phyloP scores from a whole-genome alignment of 2,888 invertebrate genomes.

The Amiota mariae region DNA sequence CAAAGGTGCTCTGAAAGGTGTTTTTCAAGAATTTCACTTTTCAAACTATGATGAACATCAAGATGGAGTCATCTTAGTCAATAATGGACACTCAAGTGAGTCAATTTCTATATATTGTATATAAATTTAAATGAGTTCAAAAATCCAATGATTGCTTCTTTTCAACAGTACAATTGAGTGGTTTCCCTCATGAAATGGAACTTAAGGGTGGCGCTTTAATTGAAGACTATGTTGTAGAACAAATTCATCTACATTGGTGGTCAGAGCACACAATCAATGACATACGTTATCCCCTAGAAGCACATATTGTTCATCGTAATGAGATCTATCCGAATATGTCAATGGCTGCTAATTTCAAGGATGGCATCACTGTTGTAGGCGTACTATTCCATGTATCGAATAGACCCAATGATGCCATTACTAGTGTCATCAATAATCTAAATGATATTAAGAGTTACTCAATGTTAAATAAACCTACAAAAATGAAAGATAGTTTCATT shows the following conservation, averaged over 20 bases:
- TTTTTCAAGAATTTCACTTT: conserved; percentile 63
- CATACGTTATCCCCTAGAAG: conserved; percentile 78
- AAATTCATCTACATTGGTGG: conserved; percentile 89
- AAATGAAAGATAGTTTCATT: conserved; percentile 56
- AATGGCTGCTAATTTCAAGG: conserved; percentile 75
- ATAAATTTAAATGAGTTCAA: neutral
- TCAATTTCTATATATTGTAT: conserved; percentile 7
- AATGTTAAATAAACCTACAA: conserved; percentile 57
- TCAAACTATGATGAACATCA: conserved; percentile 66
- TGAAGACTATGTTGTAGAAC: conserved; percentile 78
- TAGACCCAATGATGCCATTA: conserved; percentile 63
- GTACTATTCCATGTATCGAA: conserved; percentile 77
- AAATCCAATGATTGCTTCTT: neutral
- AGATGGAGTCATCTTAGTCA: conserved; percentile 61
- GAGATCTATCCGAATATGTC: conserved; percentile 73
- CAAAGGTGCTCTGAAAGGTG: conserved; percentile 75
- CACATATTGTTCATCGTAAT: conserved; percentile 81
- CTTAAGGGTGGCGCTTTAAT: conserved; percentile 75
- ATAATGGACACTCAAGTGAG: conserved; percentile 73
- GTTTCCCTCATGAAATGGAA: conserved; percentile 60
- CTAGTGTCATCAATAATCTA: conserved; percentile 62
- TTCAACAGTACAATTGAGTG: conserved; percentile 61
- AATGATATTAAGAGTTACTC: conserved; percentile 59
- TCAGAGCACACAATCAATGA: conserved; percentile 87
- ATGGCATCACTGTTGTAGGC: conserved; percentile 79